Evolutionary conservation across 2,888 invertebrate species (phyloP).

Genomic region (Pteria penguin): DNA sequence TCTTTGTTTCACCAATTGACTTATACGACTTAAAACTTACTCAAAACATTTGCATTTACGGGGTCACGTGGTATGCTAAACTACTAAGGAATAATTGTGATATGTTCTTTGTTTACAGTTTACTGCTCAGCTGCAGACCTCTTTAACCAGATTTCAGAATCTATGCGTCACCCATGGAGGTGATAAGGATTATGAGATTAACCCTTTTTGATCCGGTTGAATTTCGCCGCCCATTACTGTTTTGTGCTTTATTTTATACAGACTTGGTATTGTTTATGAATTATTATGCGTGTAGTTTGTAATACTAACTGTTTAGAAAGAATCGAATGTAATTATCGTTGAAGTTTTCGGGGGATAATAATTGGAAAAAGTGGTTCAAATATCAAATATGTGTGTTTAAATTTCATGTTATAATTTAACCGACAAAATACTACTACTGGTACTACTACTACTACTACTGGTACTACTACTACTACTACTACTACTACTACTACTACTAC

Average conservation of each 20-base stretch:
- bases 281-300: too few relatives aligned
- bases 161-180: conserved; percentile 10
- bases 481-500: background rate
- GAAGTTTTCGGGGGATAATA: too few relatives aligned
- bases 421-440: background rate
- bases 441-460: background rate
- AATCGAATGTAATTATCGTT: too few relatives aligned
- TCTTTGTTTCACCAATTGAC: conserved; percentile 16
- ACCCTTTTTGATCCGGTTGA: background rate
- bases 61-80: background rate
- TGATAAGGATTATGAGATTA: conserved; percentile 18
- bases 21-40: background rate
- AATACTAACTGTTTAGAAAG: too few relatives aligned
- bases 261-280: too few relatives aligned
- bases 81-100: background rate
- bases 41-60: background rate
- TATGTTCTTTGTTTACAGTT: background rate
- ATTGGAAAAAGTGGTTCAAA: too few relatives aligned
- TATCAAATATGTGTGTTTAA: too few relatives aligned
- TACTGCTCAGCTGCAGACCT: background rate
- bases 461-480: background rate
- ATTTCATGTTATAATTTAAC: too few relatives aligned
- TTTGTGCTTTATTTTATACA: too few relatives aligned
- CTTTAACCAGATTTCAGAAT: conserved; percentile 24
- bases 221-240: background rate